These are phyloP conservation scores for Medauroidea extradentata DNA, from an alignment of 1,140 invertebrate species.

Conservation along the genomic window DNA sequence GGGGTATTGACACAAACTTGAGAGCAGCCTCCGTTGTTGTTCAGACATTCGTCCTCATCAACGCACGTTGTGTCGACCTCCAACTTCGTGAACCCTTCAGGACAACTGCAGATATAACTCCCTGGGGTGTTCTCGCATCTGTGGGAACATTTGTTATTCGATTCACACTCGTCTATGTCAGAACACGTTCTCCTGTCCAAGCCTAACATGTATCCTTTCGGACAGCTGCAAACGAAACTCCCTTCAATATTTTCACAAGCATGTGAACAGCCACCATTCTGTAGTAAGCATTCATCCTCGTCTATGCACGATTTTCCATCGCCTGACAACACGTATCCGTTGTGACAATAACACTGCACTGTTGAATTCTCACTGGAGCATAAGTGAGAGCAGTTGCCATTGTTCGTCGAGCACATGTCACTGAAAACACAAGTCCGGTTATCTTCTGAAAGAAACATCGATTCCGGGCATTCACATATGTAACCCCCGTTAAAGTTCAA, in stretches of 20 bases:
- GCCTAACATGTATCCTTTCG: slow-evolving; percentile 46
- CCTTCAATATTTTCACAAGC: slow-evolving; percentile 42
- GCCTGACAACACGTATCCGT: slow-evolving; percentile 42
- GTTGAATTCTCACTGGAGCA: slow-evolving; percentile 43
- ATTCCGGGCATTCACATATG: slow-evolving; percentile 50
- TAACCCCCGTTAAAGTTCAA: slow-evolving; percentile 44
- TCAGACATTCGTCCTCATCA: slow-evolving; percentile 48
- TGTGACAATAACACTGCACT: slow-evolving; percentile 57
- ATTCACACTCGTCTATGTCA: slow-evolving; percentile 47
- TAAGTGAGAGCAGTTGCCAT: slow-evolving; percentile 48
- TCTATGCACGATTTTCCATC: slow-evolving; percentile 30
- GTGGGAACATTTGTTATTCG: slow-evolving; percentile 46
- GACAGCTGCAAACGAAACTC: slow-evolving; percentile 46
- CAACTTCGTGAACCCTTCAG: slow-evolving; percentile 46
- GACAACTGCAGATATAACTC: slow-evolving; percentile 57
- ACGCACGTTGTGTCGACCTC: slow-evolving; percentile 39
- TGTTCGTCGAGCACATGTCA: slow-evolving; percentile 41
- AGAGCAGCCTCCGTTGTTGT: slow-evolving; percentile 44
- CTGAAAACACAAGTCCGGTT: slow-evolving; percentile 38
- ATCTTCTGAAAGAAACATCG: slow-evolving; percentile 33
- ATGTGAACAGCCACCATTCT: slow-evolving; percentile 46
- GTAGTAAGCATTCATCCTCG: slow-evolving; percentile 49
- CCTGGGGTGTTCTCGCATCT: slow-evolving; percentile 43
- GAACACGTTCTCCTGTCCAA: slow-evolving; percentile 45
- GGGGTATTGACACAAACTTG: slow-evolving; percentile 46